phyloP scores from a whole-genome alignment of 2,113 vertebrate species.

The Vanacampus margaritifer region DNA sequence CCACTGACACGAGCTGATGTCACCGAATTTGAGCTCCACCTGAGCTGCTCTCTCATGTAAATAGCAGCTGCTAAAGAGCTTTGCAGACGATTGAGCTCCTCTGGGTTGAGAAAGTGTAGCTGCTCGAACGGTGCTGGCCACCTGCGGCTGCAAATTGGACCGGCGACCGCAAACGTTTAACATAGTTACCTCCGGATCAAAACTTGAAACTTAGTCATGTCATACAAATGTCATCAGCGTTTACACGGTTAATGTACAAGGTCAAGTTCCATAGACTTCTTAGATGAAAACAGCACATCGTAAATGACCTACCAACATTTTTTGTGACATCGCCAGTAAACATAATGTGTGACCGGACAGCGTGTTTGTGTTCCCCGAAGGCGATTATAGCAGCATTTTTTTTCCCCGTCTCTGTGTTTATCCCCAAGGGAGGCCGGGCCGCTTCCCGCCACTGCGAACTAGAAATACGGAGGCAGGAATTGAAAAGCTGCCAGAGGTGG shows the following conservation, averaged over 20 bases:
- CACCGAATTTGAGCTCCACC: conserved; percentile 37
- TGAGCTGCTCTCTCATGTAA: conserved; percentile 28
- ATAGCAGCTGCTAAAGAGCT: conserved; percentile 36
- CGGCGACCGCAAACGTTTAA: not conserved
- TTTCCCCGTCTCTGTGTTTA: conserved; percentile 22
- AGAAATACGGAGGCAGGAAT: conserved; percentile 4
- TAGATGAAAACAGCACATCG: conserved; percentile 1
- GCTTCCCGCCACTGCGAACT: conserved; percentile 13
- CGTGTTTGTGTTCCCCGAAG: conserved; percentile 31
- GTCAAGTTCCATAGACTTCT: not conserved
- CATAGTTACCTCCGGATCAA: not conserved
- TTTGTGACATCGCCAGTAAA: conserved; percentile 22
- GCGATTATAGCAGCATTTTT: not conserved
- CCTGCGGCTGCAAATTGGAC: conserved; percentile 7
- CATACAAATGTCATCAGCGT: not conserved
- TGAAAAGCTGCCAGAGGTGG: conserved; percentile 12
- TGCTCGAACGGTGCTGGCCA: conserved; percentile 13
- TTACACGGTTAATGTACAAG: not conserved
- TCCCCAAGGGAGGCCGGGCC: conserved; percentile 27
- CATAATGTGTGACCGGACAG: conserved; percentile 31
- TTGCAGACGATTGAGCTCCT: conserved; percentile 30
- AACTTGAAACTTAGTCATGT: not conserved
- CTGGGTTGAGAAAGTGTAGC: conserved; percentile 8
- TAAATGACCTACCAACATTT: conserved; percentile 11
- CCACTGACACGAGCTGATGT: conserved; percentile 37